These are phyloP conservation scores for Salpingus planirostris DNA, from an alignment of 2,888 invertebrate species.

Conservation along the genomic window DNA sequence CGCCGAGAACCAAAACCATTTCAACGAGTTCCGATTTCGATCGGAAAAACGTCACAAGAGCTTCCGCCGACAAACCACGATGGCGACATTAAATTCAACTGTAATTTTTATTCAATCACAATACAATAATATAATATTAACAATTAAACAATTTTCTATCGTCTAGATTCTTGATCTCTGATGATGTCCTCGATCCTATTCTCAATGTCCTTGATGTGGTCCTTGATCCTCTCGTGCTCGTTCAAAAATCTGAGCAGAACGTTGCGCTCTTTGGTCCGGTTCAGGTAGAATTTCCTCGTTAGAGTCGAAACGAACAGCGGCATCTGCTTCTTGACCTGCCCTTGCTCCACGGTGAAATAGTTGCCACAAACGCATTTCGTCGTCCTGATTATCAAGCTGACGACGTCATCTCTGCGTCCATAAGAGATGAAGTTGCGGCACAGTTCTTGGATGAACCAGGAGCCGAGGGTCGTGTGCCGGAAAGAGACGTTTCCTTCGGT, in stretches of 20 bases:
- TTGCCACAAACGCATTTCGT: constrained; percentile 33
- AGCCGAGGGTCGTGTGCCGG: constrained; percentile 24
- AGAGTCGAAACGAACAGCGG: constrained; percentile 34
- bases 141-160: background rate
- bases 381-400: constrained; percentile 30
- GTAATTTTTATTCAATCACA: too few species aligned
- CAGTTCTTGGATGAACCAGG: constrained; percentile 38
- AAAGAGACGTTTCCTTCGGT: constrained; percentile 27
- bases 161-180: constrained; percentile 4
- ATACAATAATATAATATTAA: too few species aligned
- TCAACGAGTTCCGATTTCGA: too few species aligned
- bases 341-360: constrained; percentile 11
- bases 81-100: background rate
- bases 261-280: constrained; percentile 29
- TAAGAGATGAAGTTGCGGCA: constrained; percentile 31
- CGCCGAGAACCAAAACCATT: too few species aligned
- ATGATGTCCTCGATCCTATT: constrained; percentile 11
- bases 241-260: constrained; percentile 9
- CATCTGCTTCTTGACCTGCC: constrained; percentile 26
- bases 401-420: constrained; percentile 33
- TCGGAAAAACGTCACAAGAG: background rate
- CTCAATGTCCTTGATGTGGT: constrained; percentile 12
- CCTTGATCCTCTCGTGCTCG: constrained; percentile 13
- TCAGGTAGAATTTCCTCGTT: constrained; percentile 32
- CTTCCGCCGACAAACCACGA: background rate